These are phyloP conservation scores for Saguinus midas DNA, from an alignment of 2,113 vertebrate species.

Conservation along the genomic window DNA sequence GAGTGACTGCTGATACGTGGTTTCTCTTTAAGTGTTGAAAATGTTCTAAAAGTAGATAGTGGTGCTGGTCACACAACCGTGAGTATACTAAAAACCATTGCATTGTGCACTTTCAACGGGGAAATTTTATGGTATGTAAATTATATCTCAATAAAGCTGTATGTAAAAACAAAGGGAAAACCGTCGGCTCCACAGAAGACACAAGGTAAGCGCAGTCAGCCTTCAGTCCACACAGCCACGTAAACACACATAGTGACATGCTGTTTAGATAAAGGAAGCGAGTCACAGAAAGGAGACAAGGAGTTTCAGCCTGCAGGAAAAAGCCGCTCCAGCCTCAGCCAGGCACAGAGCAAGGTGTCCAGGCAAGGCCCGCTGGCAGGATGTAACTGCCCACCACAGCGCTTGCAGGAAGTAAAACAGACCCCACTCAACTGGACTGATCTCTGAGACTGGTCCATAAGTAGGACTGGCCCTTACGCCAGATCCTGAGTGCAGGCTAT, in stretches of 20 bases:
- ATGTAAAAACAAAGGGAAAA: not conserved
- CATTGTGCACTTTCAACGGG: not conserved
- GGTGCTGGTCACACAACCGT: not conserved
- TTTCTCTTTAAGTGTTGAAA: not conserved
- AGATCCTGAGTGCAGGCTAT: fast-evolving
- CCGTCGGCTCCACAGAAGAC: not conserved
- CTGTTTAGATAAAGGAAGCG: not conserved
- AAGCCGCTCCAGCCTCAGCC: not conserved
- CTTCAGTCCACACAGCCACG: fast-evolving
- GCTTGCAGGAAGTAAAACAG: fast-evolving
- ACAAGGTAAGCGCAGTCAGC: not conserved
- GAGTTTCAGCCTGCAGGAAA: too few relatives aligned
- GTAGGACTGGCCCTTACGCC: not conserved
- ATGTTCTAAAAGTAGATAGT: not conserved
- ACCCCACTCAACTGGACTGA: not conserved
- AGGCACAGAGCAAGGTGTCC: not conserved
- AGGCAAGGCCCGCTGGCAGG: not conserved
- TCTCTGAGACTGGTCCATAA: not conserved
- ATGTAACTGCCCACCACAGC: fast-evolving
- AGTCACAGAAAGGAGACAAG: not conserved
- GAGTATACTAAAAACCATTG: not conserved
- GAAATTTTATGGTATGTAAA: not conserved
- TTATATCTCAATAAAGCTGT: not conserved
- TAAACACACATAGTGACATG: fast-evolving
- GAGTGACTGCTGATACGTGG: fast-evolving